phyloP scores from a whole-genome alignment of 1,140 invertebrate genomes.

The Drosophila rufa region DNA sequence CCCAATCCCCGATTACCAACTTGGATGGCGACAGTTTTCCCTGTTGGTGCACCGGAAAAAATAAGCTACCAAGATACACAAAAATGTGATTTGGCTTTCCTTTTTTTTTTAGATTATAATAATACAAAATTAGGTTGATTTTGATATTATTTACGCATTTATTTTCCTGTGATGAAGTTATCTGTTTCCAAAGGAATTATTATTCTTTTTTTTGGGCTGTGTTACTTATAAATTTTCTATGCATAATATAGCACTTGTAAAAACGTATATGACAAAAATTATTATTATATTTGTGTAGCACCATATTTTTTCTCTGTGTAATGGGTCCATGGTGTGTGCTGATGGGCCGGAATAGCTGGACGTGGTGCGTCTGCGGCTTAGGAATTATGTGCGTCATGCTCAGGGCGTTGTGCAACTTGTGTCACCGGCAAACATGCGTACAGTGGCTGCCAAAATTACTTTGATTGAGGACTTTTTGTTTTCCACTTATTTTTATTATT shows the following conservation, averaged over 20 bases:
- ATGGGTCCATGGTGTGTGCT: constrained; percentile 1
- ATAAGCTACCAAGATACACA: not conserved
- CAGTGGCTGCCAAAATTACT: constrained; percentile 9
- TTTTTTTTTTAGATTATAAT: too few relatives aligned
- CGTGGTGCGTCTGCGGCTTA: constrained; percentile 57
- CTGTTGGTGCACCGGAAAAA: not conserved
- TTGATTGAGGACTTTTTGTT: not conserved
- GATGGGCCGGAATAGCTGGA: constrained; percentile 13
- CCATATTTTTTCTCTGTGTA: not conserved
- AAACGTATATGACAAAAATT: too few relatives aligned
- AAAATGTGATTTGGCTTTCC: not conserved
- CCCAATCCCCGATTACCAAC: constrained; percentile 17
- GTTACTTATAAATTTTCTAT: too few relatives aligned
- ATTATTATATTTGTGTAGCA: too few relatives aligned
- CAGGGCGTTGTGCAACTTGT: constrained; percentile 40
- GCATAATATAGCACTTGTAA: too few relatives aligned
- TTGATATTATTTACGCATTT: too few relatives aligned
- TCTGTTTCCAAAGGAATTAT: too few relatives aligned
- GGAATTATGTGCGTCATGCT: constrained; percentile 73
- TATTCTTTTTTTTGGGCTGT: too few relatives aligned
- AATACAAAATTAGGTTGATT: too few relatives aligned
- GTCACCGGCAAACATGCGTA: constrained; percentile 37
- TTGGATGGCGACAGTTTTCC: constrained; percentile 1
- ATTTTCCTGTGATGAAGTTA: too few relatives aligned
- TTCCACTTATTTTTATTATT: not conserved